phyloP scores from a whole-genome alignment of 2,797 vertebrate species.

The Mormyrops attenuatus region DNA sequence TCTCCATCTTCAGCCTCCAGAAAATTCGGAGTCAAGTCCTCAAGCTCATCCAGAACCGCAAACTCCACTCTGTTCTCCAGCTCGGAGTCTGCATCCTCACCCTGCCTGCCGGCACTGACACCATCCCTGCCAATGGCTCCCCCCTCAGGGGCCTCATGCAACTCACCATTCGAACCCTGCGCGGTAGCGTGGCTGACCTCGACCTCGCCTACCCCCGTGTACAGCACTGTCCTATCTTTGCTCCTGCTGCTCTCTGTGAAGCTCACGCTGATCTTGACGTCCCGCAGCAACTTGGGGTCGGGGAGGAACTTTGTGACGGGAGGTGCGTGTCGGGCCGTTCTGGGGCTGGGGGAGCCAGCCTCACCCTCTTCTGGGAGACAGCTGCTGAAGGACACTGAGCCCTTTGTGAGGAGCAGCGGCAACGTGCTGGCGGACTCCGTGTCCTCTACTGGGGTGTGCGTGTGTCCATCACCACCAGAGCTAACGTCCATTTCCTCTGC shows the following conservation, averaged over 20 bases:
- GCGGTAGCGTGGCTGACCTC: constrained; percentile 57
- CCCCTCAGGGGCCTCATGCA: constrained; percentile 72
- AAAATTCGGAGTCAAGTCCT: constrained; percentile 94
- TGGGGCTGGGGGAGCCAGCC: constrained; percentile 73
- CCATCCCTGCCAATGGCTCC: constrained; percentile 64
- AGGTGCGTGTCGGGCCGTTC: constrained; percentile 92
- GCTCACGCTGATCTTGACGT: constrained; percentile 94
- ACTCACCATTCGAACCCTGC: constrained; percentile 77
- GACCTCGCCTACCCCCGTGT: constrained; percentile 80
- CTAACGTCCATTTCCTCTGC: constrained; percentile 99
- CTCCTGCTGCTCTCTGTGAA: constrained; percentile 89
- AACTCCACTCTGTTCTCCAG: constrained; percentile 97
- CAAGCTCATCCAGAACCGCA: constrained; percentile 95
- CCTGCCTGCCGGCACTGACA: constrained; percentile 61
- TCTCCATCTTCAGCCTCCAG: constrained; percentile 82
- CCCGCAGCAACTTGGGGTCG: constrained; percentile 91
- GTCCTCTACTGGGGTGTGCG: constrained; percentile 85
- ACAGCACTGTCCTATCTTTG: constrained; percentile 94
- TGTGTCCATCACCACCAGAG: constrained; percentile 99
- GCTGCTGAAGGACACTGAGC: constrained; percentile 78
- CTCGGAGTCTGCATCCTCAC: constrained; percentile 77
- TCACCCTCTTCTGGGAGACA: constrained; percentile 68
- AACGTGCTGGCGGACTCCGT: constrained; percentile 65
- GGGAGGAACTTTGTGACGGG: constrained; percentile 86
- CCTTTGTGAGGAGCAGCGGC: constrained; percentile 78